A percentile compares a stretch with the other conserved stretches of the same genome.
phyloP scores from a whole-genome alignment of 2,113 vertebrate species.

The Nansenia antarctica region DNA sequence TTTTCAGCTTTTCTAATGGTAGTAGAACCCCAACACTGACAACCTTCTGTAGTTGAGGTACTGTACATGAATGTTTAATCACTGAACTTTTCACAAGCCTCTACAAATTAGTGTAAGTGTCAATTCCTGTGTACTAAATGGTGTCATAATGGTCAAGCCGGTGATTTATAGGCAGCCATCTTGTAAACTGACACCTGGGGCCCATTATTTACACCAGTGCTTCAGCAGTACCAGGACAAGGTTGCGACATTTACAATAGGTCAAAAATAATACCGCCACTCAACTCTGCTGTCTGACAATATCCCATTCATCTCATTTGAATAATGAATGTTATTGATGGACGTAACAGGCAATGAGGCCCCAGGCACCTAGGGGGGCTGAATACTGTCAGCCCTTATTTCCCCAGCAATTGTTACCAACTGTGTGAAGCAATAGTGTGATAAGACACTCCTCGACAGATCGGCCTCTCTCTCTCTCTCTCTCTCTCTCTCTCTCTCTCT shows the following conservation, averaged over 20 bases:
- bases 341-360: slow-evolving; percentile 68
- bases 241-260: slow-evolving; percentile 83
- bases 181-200: slow-evolving; percentile 67
- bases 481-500: too few species aligned
- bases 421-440: slow-evolving; percentile 60
- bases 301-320: slow-evolving; percentile 85
- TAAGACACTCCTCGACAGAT: slow-evolving; percentile 58
- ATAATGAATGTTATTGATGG: slow-evolving; percentile 78
- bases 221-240: slow-evolving; percentile 66
- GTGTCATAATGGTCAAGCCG: slow-evolving; percentile 66
- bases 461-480: slow-evolving; percentile 15
- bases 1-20: too few species aligned
- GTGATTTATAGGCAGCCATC: slow-evolving; percentile 78
- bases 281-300: slow-evolving; percentile 67
- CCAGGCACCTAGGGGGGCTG: slow-evolving; percentile 50
- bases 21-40: background rate
- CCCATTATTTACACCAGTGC: slow-evolving; percentile 72
- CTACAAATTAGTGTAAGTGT: slow-evolving; percentile 71
- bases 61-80: slow-evolving; percentile 28
- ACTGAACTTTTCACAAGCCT: slow-evolving; percentile 51
- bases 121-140: slow-evolving; percentile 74
- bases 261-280: slow-evolving; percentile 79
- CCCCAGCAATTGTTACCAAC: slow-evolving; percentile 57
- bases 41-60: too few species aligned
- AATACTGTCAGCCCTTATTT: slow-evolving; percentile 65